These are phyloP conservation scores for Sebastes hubbsi DNA, from an alignment of 2,797 vertebrate genomes.

Conservation along the genomic window DNA sequence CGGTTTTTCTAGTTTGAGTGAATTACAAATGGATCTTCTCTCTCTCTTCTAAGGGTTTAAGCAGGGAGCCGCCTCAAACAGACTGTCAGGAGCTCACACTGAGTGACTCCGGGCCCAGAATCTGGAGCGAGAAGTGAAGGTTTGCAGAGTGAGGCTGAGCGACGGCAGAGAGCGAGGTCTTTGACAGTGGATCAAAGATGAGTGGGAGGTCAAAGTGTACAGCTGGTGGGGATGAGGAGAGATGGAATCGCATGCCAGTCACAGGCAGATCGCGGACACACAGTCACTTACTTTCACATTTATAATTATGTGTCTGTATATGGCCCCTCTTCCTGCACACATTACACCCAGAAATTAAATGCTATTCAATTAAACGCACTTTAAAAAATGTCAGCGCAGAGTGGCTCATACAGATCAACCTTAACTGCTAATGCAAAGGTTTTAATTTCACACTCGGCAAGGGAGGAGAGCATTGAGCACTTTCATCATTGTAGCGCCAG, in stretches of 20 bases:
- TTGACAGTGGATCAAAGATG: constrained; percentile 81
- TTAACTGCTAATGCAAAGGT: constrained; percentile 47
- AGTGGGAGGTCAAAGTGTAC: constrained; percentile 80
- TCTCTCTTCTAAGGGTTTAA: constrained; percentile 56
- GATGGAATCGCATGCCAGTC: constrained; percentile 56
- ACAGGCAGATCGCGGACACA: constrained; percentile 28
- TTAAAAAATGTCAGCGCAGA: constrained; percentile 33
- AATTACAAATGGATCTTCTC: constrained; percentile 57
- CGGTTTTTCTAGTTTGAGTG: constrained; percentile 30
- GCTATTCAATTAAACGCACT: constrained; percentile 49
- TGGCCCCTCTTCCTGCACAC: neutral
- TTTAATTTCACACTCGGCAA: constrained; percentile 69
- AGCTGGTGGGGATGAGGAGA: constrained; percentile 70
- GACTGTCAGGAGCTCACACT: constrained; percentile 62
- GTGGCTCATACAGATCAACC: constrained; percentile 52
- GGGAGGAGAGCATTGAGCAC: constrained; percentile 51
- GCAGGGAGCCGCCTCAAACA: constrained; percentile 67
- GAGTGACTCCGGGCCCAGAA: constrained; percentile 67
- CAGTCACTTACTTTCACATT: neutral
- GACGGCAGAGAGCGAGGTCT: constrained; percentile 65
- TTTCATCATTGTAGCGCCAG: constrained; percentile 64
- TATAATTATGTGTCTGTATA: neutral
- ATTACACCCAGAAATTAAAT: constrained; percentile 42
- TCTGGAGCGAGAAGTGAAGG: constrained; percentile 69
- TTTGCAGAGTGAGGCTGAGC: constrained; percentile 66